Evolutionary conservation across 2,888 invertebrate species (phyloP).

Genomic region (Clunio marinus): DNA sequence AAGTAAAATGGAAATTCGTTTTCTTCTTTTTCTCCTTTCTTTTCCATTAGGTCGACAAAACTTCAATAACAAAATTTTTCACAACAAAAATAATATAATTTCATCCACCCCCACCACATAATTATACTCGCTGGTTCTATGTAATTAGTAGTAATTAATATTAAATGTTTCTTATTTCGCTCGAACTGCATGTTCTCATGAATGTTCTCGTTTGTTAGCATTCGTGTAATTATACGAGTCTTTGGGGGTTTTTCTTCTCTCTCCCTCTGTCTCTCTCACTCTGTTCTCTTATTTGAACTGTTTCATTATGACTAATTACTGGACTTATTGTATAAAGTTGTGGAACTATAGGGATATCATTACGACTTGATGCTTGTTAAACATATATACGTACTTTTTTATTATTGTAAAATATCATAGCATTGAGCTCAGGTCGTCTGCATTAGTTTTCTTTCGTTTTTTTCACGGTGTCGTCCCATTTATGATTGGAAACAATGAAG

Average conservation of each 20-base stretch:
- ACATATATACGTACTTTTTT: background rate
- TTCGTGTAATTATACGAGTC: background rate
- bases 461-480: background rate
- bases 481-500: background rate
- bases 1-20: background rate
- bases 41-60: background rate
- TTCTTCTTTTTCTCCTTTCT: background rate
- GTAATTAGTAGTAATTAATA: conserved; percentile 10
- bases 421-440: too few relatives aligned
- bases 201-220: conserved; percentile 7
- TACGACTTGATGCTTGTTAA: background rate
- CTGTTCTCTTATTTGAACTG: background rate
- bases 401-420: background rate
- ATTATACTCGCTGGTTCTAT: conserved; percentile 3
- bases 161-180: background rate
- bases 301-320: conserved; percentile 10
- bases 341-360: conserved; percentile 2
- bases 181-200: conserved; percentile 4
- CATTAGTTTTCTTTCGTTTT: background rate
- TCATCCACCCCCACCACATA: background rate
- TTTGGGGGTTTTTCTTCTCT: background rate
- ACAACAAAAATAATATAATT: background rate
- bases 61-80: background rate
- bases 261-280: background rate
- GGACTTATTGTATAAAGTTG: conserved; percentile 2